phyloP scores from a whole-genome alignment of 2,888 invertebrate genomes.

The Dryomyza anilis region DNA sequence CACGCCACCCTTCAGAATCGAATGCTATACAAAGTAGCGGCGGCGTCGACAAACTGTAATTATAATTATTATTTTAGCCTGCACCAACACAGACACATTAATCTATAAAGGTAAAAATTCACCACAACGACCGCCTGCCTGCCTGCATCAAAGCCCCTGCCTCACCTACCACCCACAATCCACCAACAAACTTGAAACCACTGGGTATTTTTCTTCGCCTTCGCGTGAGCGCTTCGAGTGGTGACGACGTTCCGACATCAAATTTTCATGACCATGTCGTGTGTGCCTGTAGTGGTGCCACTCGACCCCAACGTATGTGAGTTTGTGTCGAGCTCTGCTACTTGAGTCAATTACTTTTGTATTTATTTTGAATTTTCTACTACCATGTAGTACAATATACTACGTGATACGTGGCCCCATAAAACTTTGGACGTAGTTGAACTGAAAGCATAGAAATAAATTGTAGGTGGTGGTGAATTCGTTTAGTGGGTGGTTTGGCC shows the following conservation, averaged over 20 bases:
- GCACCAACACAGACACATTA: slow-evolving; percentile 24
- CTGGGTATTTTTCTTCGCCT: background rate
- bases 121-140: too few relatives aligned
- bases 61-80: slow-evolving; percentile 41
- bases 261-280: slow-evolving; percentile 57
- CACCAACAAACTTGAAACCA: background rate
- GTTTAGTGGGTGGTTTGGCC: too few relatives aligned
- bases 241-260: slow-evolving; percentile 35
- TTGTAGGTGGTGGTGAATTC: too few relatives aligned
- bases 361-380: slow-evolving; percentile 36
- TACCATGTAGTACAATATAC: too few relatives aligned
- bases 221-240: background rate
- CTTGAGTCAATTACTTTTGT: slow-evolving; percentile 49
- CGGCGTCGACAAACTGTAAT: slow-evolving; percentile 39
- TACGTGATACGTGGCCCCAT: too few relatives aligned
- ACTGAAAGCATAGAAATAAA: too few relatives aligned
- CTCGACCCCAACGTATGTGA: slow-evolving; percentile 14
- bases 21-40: background rate
- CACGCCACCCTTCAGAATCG: background rate
- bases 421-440: too few relatives aligned
- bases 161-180: too few relatives aligned
- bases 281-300: slow-evolving; percentile 10
- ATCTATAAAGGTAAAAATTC: too few relatives aligned
- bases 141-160: too few relatives aligned
- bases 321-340: slow-evolving; percentile 23